These are phyloP conservation scores for Premnoplex brunnescens DNA, from an alignment of 2,797 vertebrate species.

Conservation along the genomic window DNA sequence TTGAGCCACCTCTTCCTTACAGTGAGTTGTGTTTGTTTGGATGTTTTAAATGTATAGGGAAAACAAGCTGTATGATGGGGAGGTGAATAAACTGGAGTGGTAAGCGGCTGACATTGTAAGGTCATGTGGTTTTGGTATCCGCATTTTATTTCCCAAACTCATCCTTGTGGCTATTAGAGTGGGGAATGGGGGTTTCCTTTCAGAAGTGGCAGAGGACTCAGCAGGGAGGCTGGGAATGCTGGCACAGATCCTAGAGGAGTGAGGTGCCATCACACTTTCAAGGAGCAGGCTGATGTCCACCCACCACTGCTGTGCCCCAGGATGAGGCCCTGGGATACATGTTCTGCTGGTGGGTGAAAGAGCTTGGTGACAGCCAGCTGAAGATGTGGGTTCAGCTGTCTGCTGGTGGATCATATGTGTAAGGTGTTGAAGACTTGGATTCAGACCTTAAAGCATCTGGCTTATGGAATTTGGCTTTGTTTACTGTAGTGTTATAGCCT, in stretches of 20 bases:
- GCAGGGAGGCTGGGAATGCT: not conserved
- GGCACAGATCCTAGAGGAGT: not conserved
- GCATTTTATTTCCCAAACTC: not conserved
- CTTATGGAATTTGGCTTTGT: conserved; percentile 38
- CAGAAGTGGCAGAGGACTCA: not conserved
- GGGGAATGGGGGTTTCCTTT: not conserved
- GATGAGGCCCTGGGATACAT: not conserved
- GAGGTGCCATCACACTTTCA: not conserved
- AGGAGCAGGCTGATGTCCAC: not conserved
- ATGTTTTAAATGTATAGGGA: not conserved
- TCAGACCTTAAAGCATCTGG: conserved; percentile 37
- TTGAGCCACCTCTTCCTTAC: not conserved
- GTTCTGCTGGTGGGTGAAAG: not conserved
- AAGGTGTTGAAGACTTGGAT: not conserved
- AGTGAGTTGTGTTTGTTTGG: not conserved
- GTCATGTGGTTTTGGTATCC: not conserved
- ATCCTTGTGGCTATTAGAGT: not conserved
- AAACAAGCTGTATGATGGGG: not conserved
- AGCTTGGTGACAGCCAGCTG: not conserved
- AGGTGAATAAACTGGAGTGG: not conserved
- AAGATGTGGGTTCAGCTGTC: not conserved
- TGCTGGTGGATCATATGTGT: not conserved
- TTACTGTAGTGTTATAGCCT: conserved; percentile 34
- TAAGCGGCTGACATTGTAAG: not conserved
- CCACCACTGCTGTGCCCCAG: not conserved